These are phyloP conservation scores for Mercenaria mercenaria DNA, from an alignment of 1,140 invertebrate species.

Conservation along the genomic window DNA sequence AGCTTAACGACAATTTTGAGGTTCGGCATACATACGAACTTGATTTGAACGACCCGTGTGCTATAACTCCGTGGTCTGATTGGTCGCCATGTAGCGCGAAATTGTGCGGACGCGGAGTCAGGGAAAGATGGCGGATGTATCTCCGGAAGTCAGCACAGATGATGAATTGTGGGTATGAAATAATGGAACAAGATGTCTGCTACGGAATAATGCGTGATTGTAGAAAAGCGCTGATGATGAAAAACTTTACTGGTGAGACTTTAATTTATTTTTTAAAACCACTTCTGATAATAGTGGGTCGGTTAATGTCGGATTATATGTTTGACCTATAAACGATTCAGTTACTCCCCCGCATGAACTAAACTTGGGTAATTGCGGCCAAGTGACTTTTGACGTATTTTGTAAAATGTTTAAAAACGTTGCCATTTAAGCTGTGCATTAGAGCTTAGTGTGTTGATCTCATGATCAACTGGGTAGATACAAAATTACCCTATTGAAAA, in stretches of 20 bases:
- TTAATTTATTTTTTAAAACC: too few species aligned
- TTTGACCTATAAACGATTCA: too few species aligned
- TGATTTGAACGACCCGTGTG: constrained; percentile 83
- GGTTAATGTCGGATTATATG: too few species aligned
- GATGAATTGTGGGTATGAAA: constrained; percentile 75
- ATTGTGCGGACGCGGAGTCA: constrained; percentile 86
- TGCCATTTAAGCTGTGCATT: too few species aligned
- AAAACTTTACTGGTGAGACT: constrained; percentile 82
- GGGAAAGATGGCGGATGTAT: constrained; percentile 81
- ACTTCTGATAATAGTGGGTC: too few species aligned
- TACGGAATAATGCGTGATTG: constrained; percentile 79
- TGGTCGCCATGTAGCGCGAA: constrained; percentile 89
- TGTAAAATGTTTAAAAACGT: too few species aligned
- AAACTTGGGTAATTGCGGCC: too few species aligned
- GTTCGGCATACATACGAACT: constrained; percentile 73
- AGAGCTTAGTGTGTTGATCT: too few species aligned
- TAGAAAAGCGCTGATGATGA: constrained; percentile 81
- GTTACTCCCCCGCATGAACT: too few species aligned
- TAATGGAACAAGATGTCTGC: constrained; percentile 83
- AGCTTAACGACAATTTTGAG: constrained; percentile 80
- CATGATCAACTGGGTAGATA: too few species aligned
- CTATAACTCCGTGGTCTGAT: constrained; percentile 87
- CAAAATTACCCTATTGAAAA: too few species aligned
- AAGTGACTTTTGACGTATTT: too few species aligned
- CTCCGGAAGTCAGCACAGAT: constrained; percentile 71